Base-by-base conservation (phyloP, 2,797 vertebrate genomes). In the Paguma larvata region DNA sequence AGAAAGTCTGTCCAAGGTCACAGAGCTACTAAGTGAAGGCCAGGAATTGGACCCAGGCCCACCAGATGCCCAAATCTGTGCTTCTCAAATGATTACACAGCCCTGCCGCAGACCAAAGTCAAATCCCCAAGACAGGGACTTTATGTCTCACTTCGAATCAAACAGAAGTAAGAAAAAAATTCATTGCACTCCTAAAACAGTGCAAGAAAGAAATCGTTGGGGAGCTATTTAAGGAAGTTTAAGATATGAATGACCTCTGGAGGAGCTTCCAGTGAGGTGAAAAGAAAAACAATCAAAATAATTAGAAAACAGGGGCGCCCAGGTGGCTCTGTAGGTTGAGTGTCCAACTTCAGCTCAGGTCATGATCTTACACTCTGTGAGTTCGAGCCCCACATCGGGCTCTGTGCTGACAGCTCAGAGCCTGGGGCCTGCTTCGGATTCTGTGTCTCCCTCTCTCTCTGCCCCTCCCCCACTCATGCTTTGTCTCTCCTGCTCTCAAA, bases 121-220 rank as follows among this genome's bases (percentile, higher is more conserved):
- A 97, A 95, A 62, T 67, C 34, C 67, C 67, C 78, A 91, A 95
- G 63, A 82, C 4, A 89, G 23, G 83, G 73, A 85, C 41, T 85
- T 79, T 38, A 84, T 82, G 75, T 85, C 95, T 96, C 63, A 91
- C 53, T 77, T 93, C 51, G 77, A 94, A 75, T 77, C 87, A 94
- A 92, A 89, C 0, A 79, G 56, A 93, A 83, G 83, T 38, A 41
- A 95, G 21, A 59, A 97, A 95, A 95, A 95, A 93, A 72, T 38
- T 8, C 63, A 65, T 0, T 84, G 38, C n/a, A 63, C 13, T 85
- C 67, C 65, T 62, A 92, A 85, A 94, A 90, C n/a, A 80, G 34
- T 16, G 51, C 48, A 79, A 87, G 48, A 79, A 59, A 94, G 46
- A 89, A 78, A 82, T 1, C 59, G 25, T 38, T 86, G n/a, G 6